Base-by-base conservation (phyloP, 2,113 vertebrate genomes). In the Bucco capensis region DNA sequence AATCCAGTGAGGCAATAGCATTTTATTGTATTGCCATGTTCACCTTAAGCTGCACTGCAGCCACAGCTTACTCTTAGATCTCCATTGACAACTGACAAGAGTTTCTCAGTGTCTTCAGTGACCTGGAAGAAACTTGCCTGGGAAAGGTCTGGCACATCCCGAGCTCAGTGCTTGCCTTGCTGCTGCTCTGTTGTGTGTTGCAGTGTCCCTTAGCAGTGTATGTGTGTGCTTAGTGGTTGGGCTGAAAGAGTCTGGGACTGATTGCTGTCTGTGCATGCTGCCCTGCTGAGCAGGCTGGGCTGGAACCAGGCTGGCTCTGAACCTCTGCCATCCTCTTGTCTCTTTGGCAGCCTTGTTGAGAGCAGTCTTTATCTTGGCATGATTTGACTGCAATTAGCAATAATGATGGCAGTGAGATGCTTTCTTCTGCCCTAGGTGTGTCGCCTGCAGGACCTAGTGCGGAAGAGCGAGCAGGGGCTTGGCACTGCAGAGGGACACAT, bases 401-500 rank as follows among this genome's bases (percentile, higher is more conserved):
- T 54, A 66, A 15, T 54, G 27, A 28, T 28, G 50, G 24, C 79
- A 91, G 69, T 74, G 11, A 66, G 13, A 53, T 37, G 23, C 50
- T 85, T 83, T 35, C n/a, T 47, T n/a, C 12, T 40, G 15, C 61
- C 31, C 8, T 87, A 99, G 99, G 97, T 99, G 91, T 96, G 92
- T 50, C 98, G 97, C 69, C 98, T 99, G 77, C 98, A 99, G 97
- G 97, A 98, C 61, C 94, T 98, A 54, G 98, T 99, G 83, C 98
- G 96, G 90, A 98, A 98, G 97, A 98, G 98, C 31, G 98, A 99
- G 83, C 97, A 98, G 94, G 98, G 98, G 35, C 97, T 99, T 19
- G 98, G 98, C 21, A 97, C 98, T 42, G 98, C 99, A 1, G 98
- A 99, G 93, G 98, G 98, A 25, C 98, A 99, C 92, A 99, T 99